Percentiles rank a stretch among this genome's conserved stretches.
Evolutionary conservation across 2,888 invertebrate species (phyloP).

Genomic region (Podabrus alpinus): DNA sequence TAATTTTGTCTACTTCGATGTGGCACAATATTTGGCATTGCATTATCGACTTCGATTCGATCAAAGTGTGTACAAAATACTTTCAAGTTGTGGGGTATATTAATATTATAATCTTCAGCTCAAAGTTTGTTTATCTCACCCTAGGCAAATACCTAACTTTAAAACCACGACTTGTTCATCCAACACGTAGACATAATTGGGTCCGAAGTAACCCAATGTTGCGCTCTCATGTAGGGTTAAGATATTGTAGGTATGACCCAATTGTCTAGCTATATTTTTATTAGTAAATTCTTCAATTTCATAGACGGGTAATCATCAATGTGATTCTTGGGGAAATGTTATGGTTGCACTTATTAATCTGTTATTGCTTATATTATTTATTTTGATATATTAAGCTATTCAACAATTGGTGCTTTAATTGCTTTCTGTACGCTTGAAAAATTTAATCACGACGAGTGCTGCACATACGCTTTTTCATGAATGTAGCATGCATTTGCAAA

Average conservation of each 20-base stretch:
- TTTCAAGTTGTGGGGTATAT: neutral
- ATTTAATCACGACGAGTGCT: neutral
- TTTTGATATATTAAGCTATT: neutral
- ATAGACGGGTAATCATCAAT: too few species aligned
- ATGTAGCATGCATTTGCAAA: constrained; percentile 15
- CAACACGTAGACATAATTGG: neutral
- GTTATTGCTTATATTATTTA: neutral
- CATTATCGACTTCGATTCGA: neutral
- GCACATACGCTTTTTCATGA: neutral
- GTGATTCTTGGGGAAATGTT: neutral
- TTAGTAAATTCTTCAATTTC: too few species aligned
- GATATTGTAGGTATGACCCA: neutral
- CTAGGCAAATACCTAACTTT: neutral
- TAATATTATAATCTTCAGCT: neutral
- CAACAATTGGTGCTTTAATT: neutral
- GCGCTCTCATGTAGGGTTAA: neutral
- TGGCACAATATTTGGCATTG: neutral
- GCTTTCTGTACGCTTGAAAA: too few species aligned
- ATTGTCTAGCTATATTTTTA: too few species aligned
- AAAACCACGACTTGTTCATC: neutral
- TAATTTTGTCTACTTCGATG: neutral
- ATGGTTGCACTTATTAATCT: neutral
- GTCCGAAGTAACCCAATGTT: neutral
- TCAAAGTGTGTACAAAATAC: neutral
- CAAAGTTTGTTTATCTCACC: neutral